Percentiles rank a stretch among this genome's conserved stretches.
Conservation (phyloP, 1,140 invertebrate species). For the Ceratosolen solmsi region DNA sequence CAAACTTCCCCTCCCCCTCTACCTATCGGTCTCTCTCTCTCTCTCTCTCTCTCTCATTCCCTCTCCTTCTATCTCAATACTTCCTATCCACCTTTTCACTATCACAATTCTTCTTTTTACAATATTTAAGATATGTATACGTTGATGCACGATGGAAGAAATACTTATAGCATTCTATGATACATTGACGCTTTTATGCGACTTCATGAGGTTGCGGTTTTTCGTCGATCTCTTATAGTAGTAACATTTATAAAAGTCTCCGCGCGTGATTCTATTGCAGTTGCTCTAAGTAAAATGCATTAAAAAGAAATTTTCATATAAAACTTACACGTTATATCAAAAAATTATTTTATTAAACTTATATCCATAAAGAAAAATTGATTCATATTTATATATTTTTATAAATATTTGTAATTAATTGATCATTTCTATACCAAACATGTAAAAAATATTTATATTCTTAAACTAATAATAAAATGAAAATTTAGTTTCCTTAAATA, state of each 20-base stretch:
- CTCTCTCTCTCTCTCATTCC: not conserved
- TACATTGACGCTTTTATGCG: not conserved
- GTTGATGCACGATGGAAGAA: not conserved
- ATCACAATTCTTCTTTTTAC: not conserved
- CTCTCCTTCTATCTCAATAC: not conserved
- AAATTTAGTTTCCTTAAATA: too few species aligned
- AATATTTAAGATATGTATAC: constrained; percentile 14
- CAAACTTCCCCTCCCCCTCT: constrained; percentile 4
- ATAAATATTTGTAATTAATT: too few species aligned
- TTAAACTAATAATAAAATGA: too few species aligned
- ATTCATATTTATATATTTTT: too few species aligned
- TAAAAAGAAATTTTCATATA: too few species aligned
- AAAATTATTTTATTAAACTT: too few species aligned
- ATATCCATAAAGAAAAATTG: too few species aligned
- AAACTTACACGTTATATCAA: too few species aligned
- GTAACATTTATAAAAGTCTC: not conserved
- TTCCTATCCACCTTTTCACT: not conserved
- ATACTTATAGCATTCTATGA: not conserved
- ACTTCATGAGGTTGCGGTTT: not conserved
- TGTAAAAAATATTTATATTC: too few species aligned
- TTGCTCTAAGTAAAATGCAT: too few species aligned
- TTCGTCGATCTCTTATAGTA: not conserved
- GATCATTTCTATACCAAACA: too few species aligned
- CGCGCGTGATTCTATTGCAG: not conserved
- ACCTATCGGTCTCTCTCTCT: constrained; percentile 3